A percentile compares a stretch with the other conserved stretches of the same genome.
phyloP scores from a whole-genome alignment of 2,113 vertebrate genomes.

The Mesoclemmys tuberculata region DNA sequence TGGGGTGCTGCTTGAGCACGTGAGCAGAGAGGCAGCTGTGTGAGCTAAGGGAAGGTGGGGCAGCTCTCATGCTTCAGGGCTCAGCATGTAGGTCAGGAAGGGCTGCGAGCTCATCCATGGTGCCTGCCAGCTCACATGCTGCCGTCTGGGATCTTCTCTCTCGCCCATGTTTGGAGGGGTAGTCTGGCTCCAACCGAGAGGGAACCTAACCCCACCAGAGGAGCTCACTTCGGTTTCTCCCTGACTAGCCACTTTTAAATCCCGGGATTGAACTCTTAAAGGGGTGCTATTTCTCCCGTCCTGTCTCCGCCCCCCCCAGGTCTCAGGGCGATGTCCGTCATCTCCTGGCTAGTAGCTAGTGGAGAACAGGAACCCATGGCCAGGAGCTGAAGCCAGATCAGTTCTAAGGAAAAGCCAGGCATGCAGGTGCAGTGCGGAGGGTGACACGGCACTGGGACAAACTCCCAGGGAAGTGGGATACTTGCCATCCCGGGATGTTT shows the following conservation, averaged over 20 bases:
- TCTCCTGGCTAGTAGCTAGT: background rate
- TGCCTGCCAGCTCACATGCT: too few species aligned
- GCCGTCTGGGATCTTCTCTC: too few species aligned
- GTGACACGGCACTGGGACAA: too few species aligned
- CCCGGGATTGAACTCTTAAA: background rate
- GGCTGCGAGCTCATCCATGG: too few species aligned
- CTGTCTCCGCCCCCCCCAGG: background rate
- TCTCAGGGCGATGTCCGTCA: background rate
- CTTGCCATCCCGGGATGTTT: background rate
- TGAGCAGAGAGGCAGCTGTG: too few species aligned
- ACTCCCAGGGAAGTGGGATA: too few species aligned
- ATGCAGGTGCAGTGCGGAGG: rapidly evolving
- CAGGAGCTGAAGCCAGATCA: too few species aligned
- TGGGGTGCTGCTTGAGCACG: background rate
- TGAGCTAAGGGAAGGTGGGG: too few species aligned
- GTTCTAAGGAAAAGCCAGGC: background rate
- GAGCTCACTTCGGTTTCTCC: background rate
- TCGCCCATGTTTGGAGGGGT: too few species aligned
- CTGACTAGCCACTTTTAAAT: background rate
- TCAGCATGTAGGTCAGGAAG: background rate
- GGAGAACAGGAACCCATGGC: too few species aligned
- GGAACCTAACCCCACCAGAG: background rate
- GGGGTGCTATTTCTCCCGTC: background rate
- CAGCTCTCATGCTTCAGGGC: background rate
- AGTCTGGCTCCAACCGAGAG: background rate